Percentiles rank a stretch among this genome's conserved stretches.
Evolutionary conservation across 2,888 invertebrate species (phyloP).

Genomic region (Carabus problematicus): DNA sequence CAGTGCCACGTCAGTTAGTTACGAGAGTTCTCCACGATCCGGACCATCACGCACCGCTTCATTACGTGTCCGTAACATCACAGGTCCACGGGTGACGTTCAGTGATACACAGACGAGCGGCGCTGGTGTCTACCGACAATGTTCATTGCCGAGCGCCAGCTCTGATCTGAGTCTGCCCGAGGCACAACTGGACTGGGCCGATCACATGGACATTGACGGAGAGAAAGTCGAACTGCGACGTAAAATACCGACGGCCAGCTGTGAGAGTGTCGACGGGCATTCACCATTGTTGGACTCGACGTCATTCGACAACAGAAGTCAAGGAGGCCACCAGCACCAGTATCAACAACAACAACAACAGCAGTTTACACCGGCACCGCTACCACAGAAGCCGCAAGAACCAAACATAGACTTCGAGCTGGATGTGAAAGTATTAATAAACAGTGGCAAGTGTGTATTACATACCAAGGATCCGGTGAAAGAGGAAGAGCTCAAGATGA

Average conservation of each 20-base stretch:
- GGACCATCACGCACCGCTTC: slow-evolving; percentile 78
- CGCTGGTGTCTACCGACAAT: slow-evolving; percentile 69
- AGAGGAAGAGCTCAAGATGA: slow-evolving; percentile 72
- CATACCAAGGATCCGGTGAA: slow-evolving; percentile 84
- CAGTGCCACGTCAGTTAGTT: slow-evolving; percentile 67
- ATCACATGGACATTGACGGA: slow-evolving; percentile 69
- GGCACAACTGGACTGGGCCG: slow-evolving; percentile 66
- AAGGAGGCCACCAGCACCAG: neutral
- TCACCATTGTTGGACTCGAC: slow-evolving; percentile 54
- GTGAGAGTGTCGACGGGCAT: slow-evolving; percentile 52
- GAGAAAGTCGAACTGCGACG: slow-evolving; percentile 70
- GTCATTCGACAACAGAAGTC: slow-evolving; percentile 45
- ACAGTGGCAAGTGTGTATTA: slow-evolving; percentile 95
- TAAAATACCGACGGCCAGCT: slow-evolving; percentile 58
- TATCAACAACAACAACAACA: neutral
- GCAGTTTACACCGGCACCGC: slow-evolving; percentile 47
- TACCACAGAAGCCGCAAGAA: slow-evolving; percentile 72
- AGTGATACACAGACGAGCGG: slow-evolving; percentile 63
- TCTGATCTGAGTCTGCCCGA: slow-evolving; percentile 72
- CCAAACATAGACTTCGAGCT: slow-evolving; percentile 95
- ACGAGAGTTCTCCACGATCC: slow-evolving; percentile 76
- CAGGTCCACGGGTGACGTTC: slow-evolving; percentile 67
- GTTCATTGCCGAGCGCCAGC: slow-evolving; percentile 78
- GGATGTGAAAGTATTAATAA: slow-evolving; percentile 95
- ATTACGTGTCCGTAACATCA: slow-evolving; percentile 62